phyloP scores from a whole-genome alignment of 2,113 vertebrate genomes.

The chimpanzee (Pan troglodytes) region NHGRI_mPanTro3-v2.1_pri NC_072403.2:107193001-107193500 shows the following conservation, averaged over 20 bases:
- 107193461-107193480: neutral
- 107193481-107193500: neutral
- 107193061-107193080: neutral
- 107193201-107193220: neutral
- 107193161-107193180: neutral
- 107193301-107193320: neutral
- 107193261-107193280: neutral
- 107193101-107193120: neutral
- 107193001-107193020: neutral
- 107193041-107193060: neutral
- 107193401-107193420: neutral
- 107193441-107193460: neutral
- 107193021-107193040: neutral
- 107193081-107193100: neutral
- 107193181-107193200: rapidly evolving
- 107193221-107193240: neutral
- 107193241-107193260: neutral
- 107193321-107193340: neutral
- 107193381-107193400: neutral
- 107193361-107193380: neutral
- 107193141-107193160: too few relatives aligned
- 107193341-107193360: neutral
- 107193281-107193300: neutral
- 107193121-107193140: neutral
- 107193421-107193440: neutral